phyloP scores from a whole-genome alignment of 2,888 invertebrate genomes.

The Keiferia lycopersicella region DNA sequence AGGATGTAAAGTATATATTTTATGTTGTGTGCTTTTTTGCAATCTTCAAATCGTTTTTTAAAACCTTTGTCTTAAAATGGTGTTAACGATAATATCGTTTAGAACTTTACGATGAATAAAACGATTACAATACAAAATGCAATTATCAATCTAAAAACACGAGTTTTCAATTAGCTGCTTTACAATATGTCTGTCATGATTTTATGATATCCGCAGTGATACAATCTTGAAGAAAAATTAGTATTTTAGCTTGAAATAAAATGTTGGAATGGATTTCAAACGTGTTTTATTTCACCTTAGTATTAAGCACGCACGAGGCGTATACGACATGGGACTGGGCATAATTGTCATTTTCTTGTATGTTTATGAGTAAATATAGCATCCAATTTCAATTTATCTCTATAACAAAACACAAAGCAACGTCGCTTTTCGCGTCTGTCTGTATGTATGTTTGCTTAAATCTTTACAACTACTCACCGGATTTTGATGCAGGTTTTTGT shows the following conservation, averaged over 20 bases:
- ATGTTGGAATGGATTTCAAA: not conserved
- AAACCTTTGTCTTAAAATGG: constrained; percentile 1
- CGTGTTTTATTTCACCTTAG: too few relatives aligned
- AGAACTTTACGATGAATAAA: not conserved
- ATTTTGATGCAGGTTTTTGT: too few relatives aligned
- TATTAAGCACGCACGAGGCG: too few relatives aligned
- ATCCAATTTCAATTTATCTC: too few relatives aligned
- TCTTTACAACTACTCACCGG: too few relatives aligned
- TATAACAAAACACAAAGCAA: too few relatives aligned
- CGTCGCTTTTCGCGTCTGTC: too few relatives aligned
- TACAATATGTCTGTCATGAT: not conserved
- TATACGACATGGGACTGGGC: too few relatives aligned
- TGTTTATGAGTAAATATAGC: too few relatives aligned
- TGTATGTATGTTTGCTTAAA: too few relatives aligned
- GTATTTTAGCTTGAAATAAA: not conserved
- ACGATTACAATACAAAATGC: not conserved
- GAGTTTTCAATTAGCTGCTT: constrained; percentile 2
- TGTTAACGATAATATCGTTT: constrained; percentile 15
- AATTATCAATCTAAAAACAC: constrained; percentile 5
- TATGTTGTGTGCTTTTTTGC: not conserved
- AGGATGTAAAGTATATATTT: not conserved
- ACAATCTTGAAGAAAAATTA: not conserved
- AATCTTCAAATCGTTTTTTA: not conserved
- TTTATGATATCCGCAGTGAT: not conserved
- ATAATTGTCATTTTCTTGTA: not conserved